Base-by-base conservation (phyloP, 2,797 vertebrate species). In the Sebastes trivittatus region DNA sequence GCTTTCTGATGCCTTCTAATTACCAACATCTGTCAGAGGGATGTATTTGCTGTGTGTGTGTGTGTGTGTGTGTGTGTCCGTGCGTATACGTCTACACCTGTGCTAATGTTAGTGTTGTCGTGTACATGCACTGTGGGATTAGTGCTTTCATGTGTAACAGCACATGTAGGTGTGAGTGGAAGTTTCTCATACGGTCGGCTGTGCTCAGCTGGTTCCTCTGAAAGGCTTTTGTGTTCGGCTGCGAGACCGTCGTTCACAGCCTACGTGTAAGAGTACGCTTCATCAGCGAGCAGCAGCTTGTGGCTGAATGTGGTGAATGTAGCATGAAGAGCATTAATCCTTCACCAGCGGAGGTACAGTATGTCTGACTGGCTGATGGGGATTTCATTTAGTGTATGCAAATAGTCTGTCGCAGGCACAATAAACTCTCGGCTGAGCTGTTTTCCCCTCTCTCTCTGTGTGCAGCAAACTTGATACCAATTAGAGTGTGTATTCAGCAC, bases 311-410 rank as follows among this genome's bases (percentile, higher is more conserved):
- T 72, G 81, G 78, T 72, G 87, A 88, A 84, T 72, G 92, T 87
- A 87, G 87, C 91, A 85, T 89, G 87, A 90, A 83, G 77, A 86
- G 85, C 84, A 89, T 91, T 93, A 94, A 94, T 94, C 91, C 89
- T 77, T 72, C 77, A 82, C 66, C 77, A 79, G 87, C 75, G 49
- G 76, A 88, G 78, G 78, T 80, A 83, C 84, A 84, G 88, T 89
- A 63, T 46, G 81, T 90, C 84, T 91, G 75, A 78, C 86, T 83
- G 77, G 71, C 86, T 92, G 89, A 92, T 88, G 88, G 81, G 77
- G 80, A 83, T 92, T 94, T 94, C 83, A 92, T 94, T 93, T 93
- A 88, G 81, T 62, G 80, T 83, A 94, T 94, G 92, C 88, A 94
- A 95, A 95, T 93, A 86, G 73, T 77, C 81, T 64, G 85, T 91